A percentile compares a stretch with the other conserved stretches of the same genome.
These are phyloP conservation scores for Onychorhynchus coronatus DNA, from an alignment of 2,113 vertebrate species.

Conservation along the genomic window DNA sequence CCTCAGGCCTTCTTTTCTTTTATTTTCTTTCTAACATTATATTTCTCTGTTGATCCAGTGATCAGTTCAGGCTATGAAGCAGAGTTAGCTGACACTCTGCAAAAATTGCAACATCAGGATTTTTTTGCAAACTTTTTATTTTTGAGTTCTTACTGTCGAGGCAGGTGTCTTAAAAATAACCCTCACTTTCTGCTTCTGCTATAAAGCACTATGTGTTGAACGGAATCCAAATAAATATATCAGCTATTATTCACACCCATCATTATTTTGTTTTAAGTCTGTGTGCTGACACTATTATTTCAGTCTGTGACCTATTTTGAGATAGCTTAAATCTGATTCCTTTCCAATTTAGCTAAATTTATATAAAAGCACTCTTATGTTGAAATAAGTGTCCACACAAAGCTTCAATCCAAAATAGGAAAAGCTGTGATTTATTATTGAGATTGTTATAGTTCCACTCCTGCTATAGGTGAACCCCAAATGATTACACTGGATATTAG, in stretches of 20 bases:
- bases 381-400: neutral
- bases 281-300: neutral
- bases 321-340: neutral
- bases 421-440: neutral
- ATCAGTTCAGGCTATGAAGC: neutral
- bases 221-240: neutral
- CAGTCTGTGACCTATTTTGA: neutral
- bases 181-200: neutral
- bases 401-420: neutral
- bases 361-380: neutral
- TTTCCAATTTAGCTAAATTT: neutral
- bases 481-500: neutral
- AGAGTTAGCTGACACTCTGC: neutral
- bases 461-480: neutral
- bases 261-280: neutral
- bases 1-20: neutral
- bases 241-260: neutral
- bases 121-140: neutral
- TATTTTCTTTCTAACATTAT: neutral
- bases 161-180: neutral
- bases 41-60: neutral
- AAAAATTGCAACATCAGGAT: neutral
- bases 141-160: neutral
- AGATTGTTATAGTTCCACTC: neutral
- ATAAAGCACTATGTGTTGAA: neutral